Evolutionary conservation across 2,888 invertebrate species (phyloP), one percentile per base, ranked within the genome.

Genomic region (Pammene aurita): DNA sequence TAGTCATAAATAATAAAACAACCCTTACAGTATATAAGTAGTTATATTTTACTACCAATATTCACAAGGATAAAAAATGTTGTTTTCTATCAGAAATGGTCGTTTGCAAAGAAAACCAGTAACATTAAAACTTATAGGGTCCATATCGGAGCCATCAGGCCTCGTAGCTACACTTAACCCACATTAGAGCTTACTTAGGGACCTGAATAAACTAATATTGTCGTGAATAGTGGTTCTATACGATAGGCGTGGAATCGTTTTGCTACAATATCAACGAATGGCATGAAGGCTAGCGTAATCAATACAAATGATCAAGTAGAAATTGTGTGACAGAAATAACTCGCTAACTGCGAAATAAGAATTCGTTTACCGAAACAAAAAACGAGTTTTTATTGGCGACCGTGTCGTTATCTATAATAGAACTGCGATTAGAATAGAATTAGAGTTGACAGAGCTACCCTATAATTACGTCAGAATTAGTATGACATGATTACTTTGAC

Each of bases 71-170:
- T 5, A n/a, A 38, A 38, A 16, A 13, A n/a, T 50, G 13, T 38
- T 61, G 16, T 48, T 60, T 63, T 41, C 26, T 54, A 42, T 63
- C 16, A n/a, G 26, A 52, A 63, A 63, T 34, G 1, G 18, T 26
- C 26, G 54, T n/a, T 62, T n/a, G 18, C 54, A 26, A 52, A 52
- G 54, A 54, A 54, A 54, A 34, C 26, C 16, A 26, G 63, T 63
- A 54, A 54, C 63, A 63, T 63, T 42, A 63, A 63, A 63, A 42
- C 26, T 63, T 52, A 52, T 54, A 44, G 63, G 54, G 54, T 62
- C 42, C 54, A 42, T 63, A 63, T 63, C 63, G 63, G n/a, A n/a
- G 63, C 54, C 26, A 42, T 54, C 52, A 48, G 46, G 52, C 52
- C 52, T 41, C 42, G 42, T 16, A 26, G 26, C 63, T 34, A 38